phyloP scores from a whole-genome alignment of 1,140 invertebrate genomes.

The Adelges cooleyi region DNA sequence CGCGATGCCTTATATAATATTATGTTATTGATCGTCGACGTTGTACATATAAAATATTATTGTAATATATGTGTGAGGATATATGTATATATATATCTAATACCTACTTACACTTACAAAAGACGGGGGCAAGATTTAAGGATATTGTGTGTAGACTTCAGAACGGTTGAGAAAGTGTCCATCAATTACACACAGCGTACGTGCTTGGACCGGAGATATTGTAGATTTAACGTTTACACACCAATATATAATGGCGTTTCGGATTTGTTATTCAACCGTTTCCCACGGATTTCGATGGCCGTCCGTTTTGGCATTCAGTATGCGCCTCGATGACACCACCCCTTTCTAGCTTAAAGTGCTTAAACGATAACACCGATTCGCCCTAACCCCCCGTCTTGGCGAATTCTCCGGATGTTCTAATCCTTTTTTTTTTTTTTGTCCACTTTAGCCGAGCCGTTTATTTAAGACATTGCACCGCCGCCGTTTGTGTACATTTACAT shows the following conservation, averaged over 20 bases:
- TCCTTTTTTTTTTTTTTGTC: neutral
- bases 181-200: neutral
- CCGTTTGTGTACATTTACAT: neutral
- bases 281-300: neutral
- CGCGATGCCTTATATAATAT: too few relatives aligned
- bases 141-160: too few relatives aligned
- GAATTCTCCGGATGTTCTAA: neutral
- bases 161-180: neutral
- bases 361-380: neutral
- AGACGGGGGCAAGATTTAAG: too few relatives aligned
- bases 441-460: neutral
- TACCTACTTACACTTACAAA: too few relatives aligned
- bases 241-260: neutral
- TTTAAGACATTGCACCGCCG: neutral
- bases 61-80: neutral
- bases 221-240: neutral
- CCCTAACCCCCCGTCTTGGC: neutral
- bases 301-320: neutral
- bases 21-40: neutral
- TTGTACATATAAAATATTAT: neutral
- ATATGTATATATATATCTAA: too few relatives aligned
- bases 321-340: too few relatives aligned
- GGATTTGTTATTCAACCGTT: neutral
- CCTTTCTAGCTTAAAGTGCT: too few relatives aligned
- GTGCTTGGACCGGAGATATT: neutral